Evolutionary conservation across 2,888 invertebrate genomes (phyloP).

Genomic region (Eudasyphora cyanicolor): DNA sequence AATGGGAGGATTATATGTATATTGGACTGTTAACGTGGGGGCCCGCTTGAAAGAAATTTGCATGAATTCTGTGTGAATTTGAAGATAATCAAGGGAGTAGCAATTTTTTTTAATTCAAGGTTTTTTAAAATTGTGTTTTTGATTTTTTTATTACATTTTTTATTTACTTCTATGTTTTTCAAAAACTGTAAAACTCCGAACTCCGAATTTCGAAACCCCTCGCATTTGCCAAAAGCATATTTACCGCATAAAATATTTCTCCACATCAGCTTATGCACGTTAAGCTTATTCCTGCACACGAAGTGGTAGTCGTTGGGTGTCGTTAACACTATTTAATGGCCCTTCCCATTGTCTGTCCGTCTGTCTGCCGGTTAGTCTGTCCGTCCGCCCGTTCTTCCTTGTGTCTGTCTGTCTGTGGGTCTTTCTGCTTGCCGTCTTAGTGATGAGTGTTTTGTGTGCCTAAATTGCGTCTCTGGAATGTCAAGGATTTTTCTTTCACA

Average conservation of each 20-base stretch:
- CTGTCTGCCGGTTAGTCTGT: background rate
- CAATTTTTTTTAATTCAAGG: no score
- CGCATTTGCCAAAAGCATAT: background rate
- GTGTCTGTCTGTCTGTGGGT: no score
- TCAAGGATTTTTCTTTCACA: slow-evolving; percentile 49
- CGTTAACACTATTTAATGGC: background rate
- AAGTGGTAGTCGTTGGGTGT: background rate
- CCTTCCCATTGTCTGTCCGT: background rate
- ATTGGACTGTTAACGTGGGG: no score
- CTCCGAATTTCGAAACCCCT: background rate
- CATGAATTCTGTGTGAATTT: no score
- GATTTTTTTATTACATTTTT: no score
- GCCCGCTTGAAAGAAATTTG: no score
- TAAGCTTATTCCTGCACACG: background rate
- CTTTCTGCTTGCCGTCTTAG: background rate
- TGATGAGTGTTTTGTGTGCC: slow-evolving; percentile 17
- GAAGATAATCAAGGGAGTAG: no score
- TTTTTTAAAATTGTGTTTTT: no score
- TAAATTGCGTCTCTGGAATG: slow-evolving; percentile 54
- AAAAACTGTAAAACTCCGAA: no score
- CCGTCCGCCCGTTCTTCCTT: background rate
- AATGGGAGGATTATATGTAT: background rate
- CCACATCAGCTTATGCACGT: no score
- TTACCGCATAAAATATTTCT: background rate
- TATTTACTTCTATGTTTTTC: no score